Base-by-base conservation (phyloP, 2,888 invertebrate species). In the Sinopyrophorus schimmeli region DNA sequence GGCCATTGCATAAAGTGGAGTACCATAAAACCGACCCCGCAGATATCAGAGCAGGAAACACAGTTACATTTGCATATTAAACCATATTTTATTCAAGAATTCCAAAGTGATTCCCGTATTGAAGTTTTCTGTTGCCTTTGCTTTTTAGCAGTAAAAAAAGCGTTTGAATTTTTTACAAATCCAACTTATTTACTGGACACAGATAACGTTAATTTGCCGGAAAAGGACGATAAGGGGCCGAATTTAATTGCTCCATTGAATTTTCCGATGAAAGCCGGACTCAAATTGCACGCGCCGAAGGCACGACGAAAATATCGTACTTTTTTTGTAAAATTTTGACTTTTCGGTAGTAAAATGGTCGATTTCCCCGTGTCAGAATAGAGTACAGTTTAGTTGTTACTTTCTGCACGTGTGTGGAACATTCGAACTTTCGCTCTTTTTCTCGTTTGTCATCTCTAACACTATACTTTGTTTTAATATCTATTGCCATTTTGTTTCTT, bases 201-300 rank as follows among this genome's bases (percentile, higher is more conserved):
- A 30, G 41, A 41, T 41, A 41, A 24, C 31, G 41, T 9, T 41
- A 41, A 41, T 41, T 41, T 41, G 9, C 41, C 30, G 41, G 31
- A 41, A 41, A 32, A 31, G 41, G 23, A 32, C 41, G 41, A 41
- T 41, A 41, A 30, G 30, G 31, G 27, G 30, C 31, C 16, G 16
- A 41, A 30, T 24, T 23, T 41, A 41, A 41, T 41, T 41, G 24
- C 31, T 15, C 17, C 31, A 41, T 41, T 23, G 41, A 41, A 23
- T 41, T 41, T 41, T 41, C 16, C 30, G 30, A 31, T 30, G 23
- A 41, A 39, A 24, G 21, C 15, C 18, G 31, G 30, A 16, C 15
- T 9, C 15, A 38, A 38, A 23, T 35, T 28, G 15, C 23, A 12
- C 41, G 41, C 10, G 11, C 6, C 20, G 11, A 20, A 20, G 5